These are phyloP conservation scores for Macrotus californicus DNA, from an alignment of 2,113 vertebrate species.

Conservation along the genomic window DNA sequence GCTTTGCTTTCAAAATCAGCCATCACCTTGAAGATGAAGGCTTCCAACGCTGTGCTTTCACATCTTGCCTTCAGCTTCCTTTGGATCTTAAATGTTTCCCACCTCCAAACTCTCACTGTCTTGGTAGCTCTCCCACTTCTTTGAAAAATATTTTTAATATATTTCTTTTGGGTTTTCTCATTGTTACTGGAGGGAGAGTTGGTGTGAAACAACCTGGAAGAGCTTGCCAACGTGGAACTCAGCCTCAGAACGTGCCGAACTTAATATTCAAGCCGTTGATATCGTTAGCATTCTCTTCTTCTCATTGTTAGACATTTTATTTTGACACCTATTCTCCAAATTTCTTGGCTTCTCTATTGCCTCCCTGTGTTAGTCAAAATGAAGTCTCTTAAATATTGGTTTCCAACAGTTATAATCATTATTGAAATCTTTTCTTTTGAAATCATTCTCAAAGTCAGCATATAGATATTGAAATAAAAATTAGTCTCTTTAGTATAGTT, in stretches of 20 bases:
- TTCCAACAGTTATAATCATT: not conserved
- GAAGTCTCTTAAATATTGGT: not conserved
- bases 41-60: not conserved
- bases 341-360: not conserved
- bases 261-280: not conserved
- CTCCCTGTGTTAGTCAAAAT: not conserved
- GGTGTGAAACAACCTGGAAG: not conserved
- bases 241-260: not conserved
- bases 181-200: not conserved
- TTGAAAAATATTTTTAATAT: not conserved
- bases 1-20: not conserved
- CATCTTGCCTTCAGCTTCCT: not conserved
- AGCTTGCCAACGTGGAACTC: not conserved
- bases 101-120: not conserved
- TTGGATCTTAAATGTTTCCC: not conserved
- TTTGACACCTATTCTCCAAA: not conserved
- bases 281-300: not conserved
- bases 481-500: not conserved
- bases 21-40: not conserved
- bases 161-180: not conserved
- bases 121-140: not conserved
- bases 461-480: not conserved
- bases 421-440: not conserved
- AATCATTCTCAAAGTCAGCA: not conserved
- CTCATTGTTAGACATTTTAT: not conserved